phyloP scores from a whole-genome alignment of 2,113 vertebrate species.

The Eretmochelys imbricata region DNA sequence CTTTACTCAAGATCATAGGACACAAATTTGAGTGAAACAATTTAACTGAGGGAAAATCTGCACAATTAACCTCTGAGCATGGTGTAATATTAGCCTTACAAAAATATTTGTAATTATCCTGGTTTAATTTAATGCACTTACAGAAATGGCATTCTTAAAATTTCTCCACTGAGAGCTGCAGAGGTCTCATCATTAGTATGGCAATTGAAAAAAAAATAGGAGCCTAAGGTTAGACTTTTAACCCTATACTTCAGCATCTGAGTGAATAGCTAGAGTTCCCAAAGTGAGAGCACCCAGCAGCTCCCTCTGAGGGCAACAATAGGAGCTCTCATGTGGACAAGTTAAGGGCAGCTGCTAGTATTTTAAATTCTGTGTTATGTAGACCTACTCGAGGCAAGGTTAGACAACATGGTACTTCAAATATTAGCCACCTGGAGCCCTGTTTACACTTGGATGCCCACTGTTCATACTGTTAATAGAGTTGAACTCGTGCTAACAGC shows the following conservation, averaged over 20 bases:
- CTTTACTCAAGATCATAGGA: background rate
- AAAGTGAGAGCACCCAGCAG: background rate
- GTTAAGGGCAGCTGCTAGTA: background rate
- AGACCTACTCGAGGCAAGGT: slow-evolving; percentile 1
- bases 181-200: background rate
- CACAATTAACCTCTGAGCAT: slow-evolving; percentile 42
- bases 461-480: background rate
- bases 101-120: slow-evolving; percentile 19
- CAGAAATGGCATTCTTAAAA: slow-evolving; percentile 36
- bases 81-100: background rate
- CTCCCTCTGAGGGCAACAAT: background rate
- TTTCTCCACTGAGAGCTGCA: slow-evolving; percentile 1
- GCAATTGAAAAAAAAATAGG: background rate
- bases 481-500: background rate
- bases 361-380: background rate
- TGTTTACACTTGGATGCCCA: background rate
- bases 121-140: slow-evolving; percentile 27
- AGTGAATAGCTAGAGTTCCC: background rate
- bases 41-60: slow-evolving; percentile 6
- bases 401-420: background rate
- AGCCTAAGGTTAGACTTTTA: background rate
- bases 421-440: background rate
- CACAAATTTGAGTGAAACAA: background rate
- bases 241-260: background rate
- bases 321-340: background rate